These are phyloP conservation scores for Kradibia gibbosae DNA, from an alignment of 1,140 invertebrate genomes.

Conservation along the genomic window DNA sequence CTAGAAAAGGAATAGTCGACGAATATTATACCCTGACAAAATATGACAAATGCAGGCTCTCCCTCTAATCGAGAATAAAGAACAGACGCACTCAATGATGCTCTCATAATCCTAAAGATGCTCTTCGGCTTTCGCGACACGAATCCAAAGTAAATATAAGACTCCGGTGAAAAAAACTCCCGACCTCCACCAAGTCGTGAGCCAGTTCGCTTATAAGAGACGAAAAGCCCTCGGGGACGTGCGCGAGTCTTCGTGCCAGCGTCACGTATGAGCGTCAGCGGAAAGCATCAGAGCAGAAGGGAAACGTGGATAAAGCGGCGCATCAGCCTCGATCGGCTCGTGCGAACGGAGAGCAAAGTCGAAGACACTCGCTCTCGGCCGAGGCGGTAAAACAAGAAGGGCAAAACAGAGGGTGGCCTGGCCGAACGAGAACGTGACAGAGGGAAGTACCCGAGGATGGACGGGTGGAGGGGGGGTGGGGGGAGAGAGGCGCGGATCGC, in stretches of 20 bases:
- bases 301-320: slow-evolving; percentile 45
- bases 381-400: slow-evolving; percentile 18
- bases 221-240: too few relatives aligned
- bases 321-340: slow-evolving; percentile 32
- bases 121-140: too few relatives aligned
- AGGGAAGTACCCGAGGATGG: slow-evolving; percentile 52
- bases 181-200: not conserved
- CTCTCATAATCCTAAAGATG: too few relatives aligned
- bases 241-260: not conserved
- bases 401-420: slow-evolving; percentile 20
- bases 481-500: not conserved
- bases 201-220: too few relatives aligned
- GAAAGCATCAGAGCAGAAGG: slow-evolving; percentile 41
- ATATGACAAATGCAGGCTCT: too few relatives aligned
- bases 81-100: too few relatives aligned
- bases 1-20: too few relatives aligned
- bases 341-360: slow-evolving; percentile 51
- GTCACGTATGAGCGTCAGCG: not conserved
- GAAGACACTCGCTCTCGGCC: slow-evolving; percentile 27
- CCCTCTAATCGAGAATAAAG: too few relatives aligned
- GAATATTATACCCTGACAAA: too few relatives aligned
- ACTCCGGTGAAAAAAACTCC: too few relatives aligned
- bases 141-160: not conserved
- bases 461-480: not conserved
- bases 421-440: slow-evolving; percentile 40